Percentiles rank a stretch among this genome's conserved stretches.
phyloP scores from a whole-genome alignment of 2,113 vertebrate genomes.

The Datnioides undecimradiatus region DNA sequence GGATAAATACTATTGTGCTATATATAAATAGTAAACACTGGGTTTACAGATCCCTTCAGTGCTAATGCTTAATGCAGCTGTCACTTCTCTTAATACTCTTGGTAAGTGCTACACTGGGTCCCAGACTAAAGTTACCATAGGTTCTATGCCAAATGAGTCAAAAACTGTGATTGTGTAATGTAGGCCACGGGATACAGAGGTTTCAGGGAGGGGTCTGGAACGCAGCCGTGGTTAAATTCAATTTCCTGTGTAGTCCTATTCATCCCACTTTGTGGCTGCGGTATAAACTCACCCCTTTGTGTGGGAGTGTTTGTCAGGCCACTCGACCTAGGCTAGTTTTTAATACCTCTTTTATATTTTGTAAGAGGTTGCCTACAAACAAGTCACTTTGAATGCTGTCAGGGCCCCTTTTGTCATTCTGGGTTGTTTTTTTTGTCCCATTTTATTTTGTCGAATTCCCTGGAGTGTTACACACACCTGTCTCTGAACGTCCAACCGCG shows the following conservation, averaged over 20 bases:
- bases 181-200: constrained; percentile 54
- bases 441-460: not conserved
- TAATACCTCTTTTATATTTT: constrained; percentile 18
- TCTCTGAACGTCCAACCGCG: constrained; percentile 31
- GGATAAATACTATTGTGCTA: constrained; percentile 3
- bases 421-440: not conserved
- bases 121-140: not conserved
- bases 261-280: constrained; percentile 72
- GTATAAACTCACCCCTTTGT: constrained; percentile 57
- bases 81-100: not conserved
- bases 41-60: constrained; percentile 10
- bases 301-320: constrained; percentile 52
- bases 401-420: not conserved
- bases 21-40: not conserved
- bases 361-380: constrained; percentile 7
- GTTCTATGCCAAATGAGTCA: constrained; percentile 38
- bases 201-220: constrained; percentile 57
- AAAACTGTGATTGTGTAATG: constrained; percentile 67
- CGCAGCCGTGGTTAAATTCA: constrained; percentile 57
- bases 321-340: not conserved
- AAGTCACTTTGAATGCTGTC: not conserved
- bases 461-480: constrained; percentile 36
- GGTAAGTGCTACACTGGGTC: not conserved
- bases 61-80: not conserved
- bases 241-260: constrained; percentile 66